These are phyloP conservation scores for Oreochromis niloticus DNA, from an alignment of 2,113 vertebrate genomes.

Conservation along the genomic window DNA sequence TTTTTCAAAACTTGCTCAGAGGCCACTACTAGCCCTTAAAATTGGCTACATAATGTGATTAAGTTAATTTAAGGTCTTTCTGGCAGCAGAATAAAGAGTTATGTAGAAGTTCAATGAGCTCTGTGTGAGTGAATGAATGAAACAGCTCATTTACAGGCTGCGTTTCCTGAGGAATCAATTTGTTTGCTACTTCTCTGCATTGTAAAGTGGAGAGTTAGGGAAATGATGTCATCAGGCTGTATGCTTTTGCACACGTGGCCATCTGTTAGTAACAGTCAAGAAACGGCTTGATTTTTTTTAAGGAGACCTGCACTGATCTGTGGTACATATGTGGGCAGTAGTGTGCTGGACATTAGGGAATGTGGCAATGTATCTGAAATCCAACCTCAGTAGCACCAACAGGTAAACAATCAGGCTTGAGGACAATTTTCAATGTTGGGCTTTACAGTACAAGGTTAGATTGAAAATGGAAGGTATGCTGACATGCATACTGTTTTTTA, in stretches of 20 bases:
- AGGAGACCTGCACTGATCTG: constrained; percentile 2
- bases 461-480: constrained; percentile 17
- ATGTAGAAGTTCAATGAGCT: not conserved
- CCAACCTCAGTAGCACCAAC: constrained; percentile 34
- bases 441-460: constrained; percentile 2
- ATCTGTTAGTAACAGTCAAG: constrained; percentile 49
- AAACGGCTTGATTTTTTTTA: not conserved
- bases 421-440: not conserved
- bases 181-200: constrained; percentile 24
- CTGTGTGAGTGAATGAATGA: constrained; percentile 2
- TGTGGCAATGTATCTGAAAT: constrained; percentile 30
- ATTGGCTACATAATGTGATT: constrained; percentile 18
- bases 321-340: not conserved
- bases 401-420: not conserved
- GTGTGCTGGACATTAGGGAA: constrained; percentile 19
- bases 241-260: not conserved
- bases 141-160: constrained; percentile 8
- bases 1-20: not conserved
- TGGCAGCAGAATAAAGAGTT: constrained; percentile 5
- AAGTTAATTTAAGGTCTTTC: not conserved
- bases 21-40: not conserved
- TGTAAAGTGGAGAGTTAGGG: not conserved
- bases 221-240: not conserved
- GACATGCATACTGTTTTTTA: constrained; percentile 1
- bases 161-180: constrained; percentile 53